Base-by-base conservation (phyloP, 2,113 vertebrate genomes). In the Heterocephalus glaber region DNA sequence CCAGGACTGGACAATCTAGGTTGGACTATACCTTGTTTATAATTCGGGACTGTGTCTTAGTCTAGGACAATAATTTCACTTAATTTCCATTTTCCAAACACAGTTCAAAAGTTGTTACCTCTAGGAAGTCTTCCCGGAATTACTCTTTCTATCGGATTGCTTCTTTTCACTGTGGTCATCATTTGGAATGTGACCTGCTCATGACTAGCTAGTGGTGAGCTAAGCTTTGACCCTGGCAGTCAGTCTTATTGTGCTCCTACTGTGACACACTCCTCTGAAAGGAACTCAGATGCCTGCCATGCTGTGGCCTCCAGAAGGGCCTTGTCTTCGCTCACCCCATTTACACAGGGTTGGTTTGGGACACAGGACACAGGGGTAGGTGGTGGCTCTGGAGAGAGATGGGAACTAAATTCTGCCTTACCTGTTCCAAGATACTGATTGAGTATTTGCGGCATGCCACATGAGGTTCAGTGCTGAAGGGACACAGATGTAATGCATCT, bases 91-190 rank as follows among this genome's bases (percentile, higher is more conserved):
- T 95, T 63, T 63, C 41, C 38, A 94, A 83, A 86, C 19, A 86
- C 7, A 44, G 7, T 60, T 93, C 44, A 19, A 81, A 82, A 86
- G 14, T 26, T 81, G 38, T 88, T 95, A 92, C 76, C 68, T 66
- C 70, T n/a, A 49, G 84, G 68, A 93, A 58, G 61, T 88, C 70
- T 90, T 83, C 86, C 76, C 52, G 41, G 54, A 47, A 61, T 94
- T 60, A 30, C 3, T 91, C 44, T 95, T 85, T 65, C 14, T 44
- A 44, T 52, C 20, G 5, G 20, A 68, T 79, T 92, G 13, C 35
- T 38, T 83, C 85, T 85, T 49, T 61, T n/a, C 68, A 47, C 35
- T 9, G 2, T 56, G n/a, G 58, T 28, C 38, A 24, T 65, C 12
- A 0, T 54, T 70, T 56, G 9, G 68, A 90, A 63, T 58, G 58